Evolutionary conservation across 2,797 vertebrate genomes (phyloP), one percentile per base, ranked within the genome.

Genomic region (Sebastolobus alascanus): DNA sequence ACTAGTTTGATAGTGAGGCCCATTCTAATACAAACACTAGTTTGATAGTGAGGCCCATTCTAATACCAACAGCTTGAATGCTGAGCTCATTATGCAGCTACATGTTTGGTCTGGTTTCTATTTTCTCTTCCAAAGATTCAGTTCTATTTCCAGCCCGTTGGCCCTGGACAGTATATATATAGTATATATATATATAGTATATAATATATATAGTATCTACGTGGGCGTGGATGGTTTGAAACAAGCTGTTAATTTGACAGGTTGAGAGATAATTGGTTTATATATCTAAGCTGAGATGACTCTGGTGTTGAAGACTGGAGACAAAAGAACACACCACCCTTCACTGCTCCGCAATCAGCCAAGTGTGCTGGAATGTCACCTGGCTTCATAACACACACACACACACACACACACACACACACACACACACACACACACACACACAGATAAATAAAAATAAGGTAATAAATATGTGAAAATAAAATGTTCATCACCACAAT

Each of bases 321-420:
- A 72, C 56, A 58, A 72, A 55, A 20, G 10, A 58, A 76, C 33
- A 76, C 33, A 35, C 27, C 35, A 68, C 55, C 67, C 10, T 22
- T 35, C 46, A 31, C 40, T 46, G 43, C 54, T 12, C 46, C 5
- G 4, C 58, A 46, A 12, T 43, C 35, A 52, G 37, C 22, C 18
- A 3, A 4, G 25, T 50, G 61, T 52, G 73, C 2, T 61, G 81
- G 77, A 86, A 86, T 87, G 78, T 72, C 38, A 68, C 74, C 78
- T 68, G 61, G 64, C 85, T 74, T 75, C 67, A 71, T 81, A 31
- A 27, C 77, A 68, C 63, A 58, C 60, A 37, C 40, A 33, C 55
- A 29, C 55, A 58, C 55, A 31, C 52, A 29, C 16, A 11, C 16
- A 27, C 77, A 58, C 68, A 68, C 59, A 37, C 38, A 25, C 33